phyloP scores from a whole-genome alignment of 2,797 vertebrate genomes.

The Rhynchotus rufescens region DNA sequence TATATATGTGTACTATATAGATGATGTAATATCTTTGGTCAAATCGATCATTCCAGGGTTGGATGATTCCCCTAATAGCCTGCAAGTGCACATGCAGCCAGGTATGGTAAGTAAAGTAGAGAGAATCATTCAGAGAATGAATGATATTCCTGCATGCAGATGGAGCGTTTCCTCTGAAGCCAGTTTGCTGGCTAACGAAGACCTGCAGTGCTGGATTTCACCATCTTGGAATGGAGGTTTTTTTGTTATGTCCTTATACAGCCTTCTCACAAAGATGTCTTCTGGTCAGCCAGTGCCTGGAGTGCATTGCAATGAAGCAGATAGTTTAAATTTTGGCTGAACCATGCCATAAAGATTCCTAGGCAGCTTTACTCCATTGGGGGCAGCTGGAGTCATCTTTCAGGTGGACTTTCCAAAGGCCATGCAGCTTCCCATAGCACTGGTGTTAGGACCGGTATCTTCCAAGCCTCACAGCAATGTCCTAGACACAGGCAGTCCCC shows the following conservation, averaged over 20 bases:
- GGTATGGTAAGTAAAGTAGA: not conserved
- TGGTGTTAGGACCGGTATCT: not conserved
- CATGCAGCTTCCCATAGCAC: not conserved
- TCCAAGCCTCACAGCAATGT: not conserved
- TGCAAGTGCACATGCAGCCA: not conserved
- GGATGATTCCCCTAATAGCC: not conserved
- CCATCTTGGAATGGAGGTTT: not conserved
- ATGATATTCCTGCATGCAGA: not conserved
- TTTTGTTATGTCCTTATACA: not conserved
- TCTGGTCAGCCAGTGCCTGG: not conserved
- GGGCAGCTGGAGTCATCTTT: not conserved
- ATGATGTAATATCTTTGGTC: not conserved
- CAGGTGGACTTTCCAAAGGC: not conserved
- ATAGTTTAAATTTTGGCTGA: not conserved
- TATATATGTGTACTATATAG: no score
- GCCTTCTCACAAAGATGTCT: not conserved
- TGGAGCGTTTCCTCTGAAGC: not conserved
- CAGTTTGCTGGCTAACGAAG: not conserved
- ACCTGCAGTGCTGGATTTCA: not conserved
- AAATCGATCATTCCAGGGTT: not conserved
- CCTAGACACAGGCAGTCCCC: not conserved
- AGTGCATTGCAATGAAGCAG: not conserved
- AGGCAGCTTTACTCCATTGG: not conserved
- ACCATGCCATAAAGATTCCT: not conserved
- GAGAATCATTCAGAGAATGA: not conserved